Base-by-base conservation (phyloP, 2,113 vertebrate genomes). In the Cyanoderma ruficeps region DNA sequence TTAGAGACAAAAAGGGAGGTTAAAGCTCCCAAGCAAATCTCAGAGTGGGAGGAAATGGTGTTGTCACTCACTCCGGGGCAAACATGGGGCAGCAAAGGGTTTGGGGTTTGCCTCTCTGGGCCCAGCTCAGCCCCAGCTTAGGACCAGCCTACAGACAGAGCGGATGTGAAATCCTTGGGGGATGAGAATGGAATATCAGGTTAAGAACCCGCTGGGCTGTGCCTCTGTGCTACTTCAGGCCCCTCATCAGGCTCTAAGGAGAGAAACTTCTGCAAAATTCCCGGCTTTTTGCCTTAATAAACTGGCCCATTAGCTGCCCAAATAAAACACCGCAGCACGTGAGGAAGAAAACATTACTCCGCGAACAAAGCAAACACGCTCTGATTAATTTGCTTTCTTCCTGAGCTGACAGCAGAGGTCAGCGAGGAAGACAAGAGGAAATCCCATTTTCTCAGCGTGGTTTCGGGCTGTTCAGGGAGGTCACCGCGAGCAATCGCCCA, bases 341-440 rank as follows among this genome's bases (percentile, higher is more conserved):
- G 57, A 7, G 27, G 67, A 76, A 31, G 79, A 82, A 94, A 92
- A 53, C 31, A 30, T 49, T 16, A 5, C 39, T 64, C 15, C 55
- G 49, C 4, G 30, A 75, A 37, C 56, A 85, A 94, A 63, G 69
- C 72, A 87, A 95, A 82, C 75, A 90, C 53, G 10, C 49, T 49
- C 57, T 76, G 78, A 76, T 91, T 84, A 75, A 85, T 94, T 92
- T 49, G 72, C 63, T 93, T 83, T 27, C 83, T 60, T 41, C 56
- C 75, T 7, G 70, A 69, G 60, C 1, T 72, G 88, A 88, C 88
- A 95, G 85, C 53, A 83, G 82, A 83, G 82, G 65, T 60, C 85
- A 81, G 53, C 1, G 16, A 93, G 71, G 64, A 92, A 96, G 67
- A 96, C 87, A 75, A 78, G 11, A 55, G 56, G 75, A 89, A 87